Evolutionary conservation across 2,797 vertebrate species (phyloP).

Genomic region (Eulemur albifrons): DNA sequence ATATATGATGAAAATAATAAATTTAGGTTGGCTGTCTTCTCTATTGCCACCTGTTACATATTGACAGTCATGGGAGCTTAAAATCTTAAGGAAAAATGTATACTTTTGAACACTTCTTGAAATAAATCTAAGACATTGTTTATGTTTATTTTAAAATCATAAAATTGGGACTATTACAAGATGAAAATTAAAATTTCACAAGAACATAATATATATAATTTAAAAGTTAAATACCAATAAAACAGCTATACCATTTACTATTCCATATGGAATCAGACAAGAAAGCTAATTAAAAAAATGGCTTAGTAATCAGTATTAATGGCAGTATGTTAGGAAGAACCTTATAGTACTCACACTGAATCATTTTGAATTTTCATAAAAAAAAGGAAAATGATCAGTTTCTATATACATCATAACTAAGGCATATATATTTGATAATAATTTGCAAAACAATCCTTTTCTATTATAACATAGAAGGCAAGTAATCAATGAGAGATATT

Average conservation of each 20-base stretch:
- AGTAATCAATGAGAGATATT: not conserved
- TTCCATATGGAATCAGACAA: slow-evolving; percentile 20
- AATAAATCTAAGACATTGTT: slow-evolving; percentile 34
- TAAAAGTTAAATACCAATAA: slow-evolving; percentile 44
- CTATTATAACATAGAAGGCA: not conserved
- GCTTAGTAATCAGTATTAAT: not conserved
- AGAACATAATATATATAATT: not conserved
- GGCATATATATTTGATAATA: not conserved
- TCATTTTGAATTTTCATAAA: not conserved
- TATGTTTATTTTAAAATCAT: slow-evolving; percentile 37
- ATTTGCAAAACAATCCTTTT: not conserved
- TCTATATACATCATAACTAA: not conserved
- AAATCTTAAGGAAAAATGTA: slow-evolving; percentile 28
- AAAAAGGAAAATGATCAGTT: not conserved
- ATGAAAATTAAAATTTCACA: slow-evolving; percentile 54
- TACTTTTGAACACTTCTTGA: slow-evolving; percentile 27
- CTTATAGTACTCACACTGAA: not conserved
- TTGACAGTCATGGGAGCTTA: slow-evolving; percentile 63
- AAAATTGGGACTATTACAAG: slow-evolving; percentile 34
- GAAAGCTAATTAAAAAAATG: not conserved
- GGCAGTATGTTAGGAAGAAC: not conserved
- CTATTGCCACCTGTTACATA: slow-evolving; percentile 83
- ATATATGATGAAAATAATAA: slow-evolving; percentile 80
- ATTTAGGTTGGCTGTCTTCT: slow-evolving; percentile 80
- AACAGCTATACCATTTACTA: not conserved